These are phyloP conservation scores for Myotis findleyi DNA, from an alignment of 2,797 vertebrate genomes.

Conservation along the genomic window DNA sequence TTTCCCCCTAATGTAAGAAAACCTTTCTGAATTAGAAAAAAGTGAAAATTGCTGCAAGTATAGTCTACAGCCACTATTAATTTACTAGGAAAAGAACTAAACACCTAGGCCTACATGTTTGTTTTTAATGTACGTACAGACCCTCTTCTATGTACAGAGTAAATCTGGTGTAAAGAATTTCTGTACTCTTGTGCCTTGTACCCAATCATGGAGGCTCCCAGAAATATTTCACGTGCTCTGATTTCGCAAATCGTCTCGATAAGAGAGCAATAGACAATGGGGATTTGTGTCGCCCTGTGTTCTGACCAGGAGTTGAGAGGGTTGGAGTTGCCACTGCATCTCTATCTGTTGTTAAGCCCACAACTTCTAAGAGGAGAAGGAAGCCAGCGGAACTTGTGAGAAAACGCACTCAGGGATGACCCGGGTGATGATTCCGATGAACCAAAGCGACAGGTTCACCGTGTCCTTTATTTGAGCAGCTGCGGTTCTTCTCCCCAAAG, in stretches of 20 bases:
- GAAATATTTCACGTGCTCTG: background rate
- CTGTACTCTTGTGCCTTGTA: slow-evolving; percentile 53
- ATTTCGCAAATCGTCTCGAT: slow-evolving; percentile 51
- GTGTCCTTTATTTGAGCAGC: slow-evolving; percentile 51
- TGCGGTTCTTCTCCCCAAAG: background rate
- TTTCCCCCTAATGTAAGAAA: slow-evolving; percentile 92
- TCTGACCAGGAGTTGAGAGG: slow-evolving; percentile 27
- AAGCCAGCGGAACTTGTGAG: background rate
- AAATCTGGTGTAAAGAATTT: slow-evolving; percentile 53
- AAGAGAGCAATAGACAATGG: background rate
- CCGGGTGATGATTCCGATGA: background rate
- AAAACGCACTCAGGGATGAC: background rate
- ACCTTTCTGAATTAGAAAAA: slow-evolving; percentile 93
- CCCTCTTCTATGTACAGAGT: slow-evolving; percentile 84
- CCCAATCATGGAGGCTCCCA: background rate
- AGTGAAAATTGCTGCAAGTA: slow-evolving; percentile 86
- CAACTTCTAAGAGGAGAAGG: background rate
- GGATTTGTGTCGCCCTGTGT: slow-evolving; percentile 32
- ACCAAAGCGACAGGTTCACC: background rate
- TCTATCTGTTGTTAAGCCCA: slow-evolving; percentile 3
- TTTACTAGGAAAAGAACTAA: slow-evolving; percentile 80
- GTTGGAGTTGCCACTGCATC: background rate
- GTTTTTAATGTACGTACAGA: slow-evolving; percentile 58
- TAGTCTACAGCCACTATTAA: slow-evolving; percentile 67
- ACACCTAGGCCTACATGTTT: slow-evolving; percentile 80